Evolutionary conservation across 1,140 invertebrate genomes (phyloP), one percentile per base, ranked within the genome.

Genomic region (Trachelipus rathkii): DNA sequence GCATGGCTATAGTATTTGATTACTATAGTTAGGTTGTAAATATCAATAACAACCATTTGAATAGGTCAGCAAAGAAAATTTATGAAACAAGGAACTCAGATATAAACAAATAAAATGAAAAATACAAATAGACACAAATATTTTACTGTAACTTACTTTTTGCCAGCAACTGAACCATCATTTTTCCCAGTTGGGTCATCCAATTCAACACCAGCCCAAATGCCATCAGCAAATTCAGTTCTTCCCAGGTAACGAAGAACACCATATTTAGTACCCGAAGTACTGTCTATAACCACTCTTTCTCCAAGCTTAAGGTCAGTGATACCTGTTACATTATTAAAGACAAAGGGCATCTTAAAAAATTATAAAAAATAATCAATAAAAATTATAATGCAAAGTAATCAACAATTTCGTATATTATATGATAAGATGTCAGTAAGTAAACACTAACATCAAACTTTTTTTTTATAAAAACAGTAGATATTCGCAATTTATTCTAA

Each of bases 121-220:
- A 33, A 6, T 33, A 33, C 33, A 33, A 90, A 91, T 67, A 69
- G 53, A 68, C 21, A 8, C 9, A 19, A 23, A 46, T n/a, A 53
- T 44, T 53, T 33, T 33, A 3, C 33, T 13, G 21, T 44, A 19
- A 45, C 83, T 78, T 79, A 88, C 87, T 87, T 85, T 84, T 87
- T 87, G 9, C 87, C 95, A 81, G 90, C 93, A 60, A 98, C 95
- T 66, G 93, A 92, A 68, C 96, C 96, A 86, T 98, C 95, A 87
- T 98, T 98, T 86, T 98, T 98, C 50, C 96, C 96, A 75, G 92
- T 86, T 0, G 94, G 91, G 77, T 97, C 95, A 84, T 97, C 95
- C 78, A 98, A 87, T 86, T 98, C 95, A 24, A 98, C 92, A 15
- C 96, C 96, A 77, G 93, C 95, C 95, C 95, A 98, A 81, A 95